Evolutionary conservation across 2,797 vertebrate species (phyloP).

Genomic region (Mus spretus): DNA sequence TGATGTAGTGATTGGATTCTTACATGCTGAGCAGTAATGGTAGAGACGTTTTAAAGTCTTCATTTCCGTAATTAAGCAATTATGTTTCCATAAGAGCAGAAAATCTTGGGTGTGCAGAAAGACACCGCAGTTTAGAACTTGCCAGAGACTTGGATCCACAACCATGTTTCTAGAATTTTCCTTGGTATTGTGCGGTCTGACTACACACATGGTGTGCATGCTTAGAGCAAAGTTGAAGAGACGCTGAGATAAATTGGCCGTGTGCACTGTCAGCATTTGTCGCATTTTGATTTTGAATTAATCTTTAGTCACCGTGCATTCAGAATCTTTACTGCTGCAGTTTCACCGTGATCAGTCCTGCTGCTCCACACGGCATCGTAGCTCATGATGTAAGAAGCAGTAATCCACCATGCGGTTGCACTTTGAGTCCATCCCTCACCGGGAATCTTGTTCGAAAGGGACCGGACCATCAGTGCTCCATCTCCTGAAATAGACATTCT

Average conservation of each 20-base stretch:
- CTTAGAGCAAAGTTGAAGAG: background rate
- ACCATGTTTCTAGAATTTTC: background rate
- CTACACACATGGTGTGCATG: background rate
- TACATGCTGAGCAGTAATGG: background rate
- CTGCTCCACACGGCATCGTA: background rate
- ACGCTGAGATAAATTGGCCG: background rate
- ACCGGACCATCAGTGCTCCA: background rate
- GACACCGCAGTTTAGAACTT: background rate
- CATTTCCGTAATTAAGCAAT: background rate
- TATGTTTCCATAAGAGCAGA: background rate
- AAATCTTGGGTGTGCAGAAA: background rate
- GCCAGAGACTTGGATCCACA: background rate
- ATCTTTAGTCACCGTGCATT: background rate
- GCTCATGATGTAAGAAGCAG: background rate
- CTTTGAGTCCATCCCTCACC: background rate
- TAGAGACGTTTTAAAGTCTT: background rate
- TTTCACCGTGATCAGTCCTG: too few relatives aligned
- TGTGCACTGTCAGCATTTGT: background rate
- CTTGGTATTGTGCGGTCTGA: background rate
- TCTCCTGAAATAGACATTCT: background rate
- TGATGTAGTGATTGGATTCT: background rate
- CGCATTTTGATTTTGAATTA: background rate
- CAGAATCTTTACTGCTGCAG: background rate
- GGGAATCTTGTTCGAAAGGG: background rate
- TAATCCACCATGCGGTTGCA: background rate